Percentiles rank a stretch among this genome's conserved stretches.
These are phyloP conservation scores for Poecilus cupreus DNA, from an alignment of 2,888 invertebrate genomes.

Conservation along the genomic window DNA sequence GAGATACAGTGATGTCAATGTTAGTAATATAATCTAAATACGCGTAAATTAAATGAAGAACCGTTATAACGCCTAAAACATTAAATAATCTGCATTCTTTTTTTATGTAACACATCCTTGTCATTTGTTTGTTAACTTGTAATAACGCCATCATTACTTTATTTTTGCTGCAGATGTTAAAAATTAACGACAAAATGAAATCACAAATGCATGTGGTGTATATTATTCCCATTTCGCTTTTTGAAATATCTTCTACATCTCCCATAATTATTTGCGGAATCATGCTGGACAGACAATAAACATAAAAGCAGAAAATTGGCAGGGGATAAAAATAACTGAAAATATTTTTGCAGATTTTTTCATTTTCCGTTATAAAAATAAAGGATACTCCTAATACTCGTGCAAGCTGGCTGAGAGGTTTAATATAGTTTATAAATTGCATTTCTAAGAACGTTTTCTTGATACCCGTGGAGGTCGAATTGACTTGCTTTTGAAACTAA, in stretches of 20 bases:
- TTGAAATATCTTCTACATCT: not conserved
- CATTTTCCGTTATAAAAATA: not conserved
- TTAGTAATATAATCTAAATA: not conserved
- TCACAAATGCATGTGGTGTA: not conserved
- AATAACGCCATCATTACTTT: not conserved
- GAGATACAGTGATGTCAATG: not conserved
- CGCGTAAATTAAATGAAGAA: not conserved
- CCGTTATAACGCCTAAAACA: not conserved
- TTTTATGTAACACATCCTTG: not conserved
- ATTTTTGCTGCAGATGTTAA: not conserved
- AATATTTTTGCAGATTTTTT: not conserved
- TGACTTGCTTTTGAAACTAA: too few species aligned
- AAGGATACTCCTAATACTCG: not conserved
- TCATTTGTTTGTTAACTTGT: not conserved
- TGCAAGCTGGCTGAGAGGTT: not conserved
- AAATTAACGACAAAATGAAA: not conserved
- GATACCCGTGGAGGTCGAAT: too few species aligned
- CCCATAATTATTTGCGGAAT: not conserved
- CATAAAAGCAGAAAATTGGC: conserved; percentile 8
- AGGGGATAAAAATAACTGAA: not conserved
- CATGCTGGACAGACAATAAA: not conserved
- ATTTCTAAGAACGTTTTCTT: not conserved
- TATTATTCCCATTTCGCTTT: not conserved
- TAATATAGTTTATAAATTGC: conserved; percentile 1
- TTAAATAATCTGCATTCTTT: not conserved